A percentile compares a stretch with the other conserved stretches of the same genome.
Evolutionary conservation across 1,140 invertebrate species (phyloP).

Genomic region (Gryon sp.): DNA sequence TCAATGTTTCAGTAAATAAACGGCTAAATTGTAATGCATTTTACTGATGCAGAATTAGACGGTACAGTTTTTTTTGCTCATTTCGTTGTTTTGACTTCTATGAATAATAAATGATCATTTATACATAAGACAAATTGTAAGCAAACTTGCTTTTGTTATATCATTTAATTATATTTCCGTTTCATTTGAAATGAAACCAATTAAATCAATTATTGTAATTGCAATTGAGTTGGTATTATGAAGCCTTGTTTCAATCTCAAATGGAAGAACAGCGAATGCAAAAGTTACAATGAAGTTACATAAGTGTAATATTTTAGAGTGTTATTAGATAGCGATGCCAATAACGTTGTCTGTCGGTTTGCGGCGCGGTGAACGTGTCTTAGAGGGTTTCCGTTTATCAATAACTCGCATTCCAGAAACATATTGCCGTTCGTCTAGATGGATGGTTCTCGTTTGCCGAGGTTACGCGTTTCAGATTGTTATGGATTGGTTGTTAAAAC

Average conservation of each 20-base stretch:
- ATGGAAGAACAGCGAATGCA: too few relatives aligned
- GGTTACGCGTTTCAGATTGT: constrained; percentile 69
- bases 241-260: too few relatives aligned
- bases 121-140: too few relatives aligned
- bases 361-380: constrained; percentile 42
- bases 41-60: constrained; percentile 2
- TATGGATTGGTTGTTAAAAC: constrained; percentile 69
- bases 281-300: too few relatives aligned
- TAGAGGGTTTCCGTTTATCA: constrained; percentile 67
- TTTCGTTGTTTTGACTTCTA: too few relatives aligned
- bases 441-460: constrained; percentile 71
- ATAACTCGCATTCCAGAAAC: constrained; percentile 65
- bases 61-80: too few relatives aligned
- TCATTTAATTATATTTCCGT: too few relatives aligned
- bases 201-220: too few relatives aligned
- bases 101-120: too few relatives aligned
- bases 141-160: too few relatives aligned
- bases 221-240: too few relatives aligned
- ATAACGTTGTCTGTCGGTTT: constrained; percentile 38
- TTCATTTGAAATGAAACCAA: too few relatives aligned
- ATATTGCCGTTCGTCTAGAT: constrained; percentile 66
- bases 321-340: constrained; percentile 25
- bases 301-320: constrained; percentile 33
- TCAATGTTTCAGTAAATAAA: constrained; percentile 4
- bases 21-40: not conserved